Percentiles rank a stretch among this genome's conserved stretches.
Conservation (phyloP, 2,888 invertebrate species). For the Cepaea hortensis region DNA sequence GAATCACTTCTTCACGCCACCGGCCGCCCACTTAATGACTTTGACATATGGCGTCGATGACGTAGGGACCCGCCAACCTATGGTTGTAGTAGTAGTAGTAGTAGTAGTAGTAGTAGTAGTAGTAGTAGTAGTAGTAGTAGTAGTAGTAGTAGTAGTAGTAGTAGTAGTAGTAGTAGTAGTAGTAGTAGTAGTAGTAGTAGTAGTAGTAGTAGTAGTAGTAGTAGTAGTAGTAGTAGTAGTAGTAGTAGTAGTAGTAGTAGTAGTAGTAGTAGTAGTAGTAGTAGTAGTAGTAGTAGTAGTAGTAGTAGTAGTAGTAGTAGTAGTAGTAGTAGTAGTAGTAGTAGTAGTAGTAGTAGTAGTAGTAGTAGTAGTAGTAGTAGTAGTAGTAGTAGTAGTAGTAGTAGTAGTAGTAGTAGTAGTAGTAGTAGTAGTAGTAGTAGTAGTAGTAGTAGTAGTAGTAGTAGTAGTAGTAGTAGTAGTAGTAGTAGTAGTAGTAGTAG, state of each 20-base stretch:
- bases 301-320: background rate
- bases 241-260: background rate
- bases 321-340: background rate
- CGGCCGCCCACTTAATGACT: too few relatives aligned
- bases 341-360: background rate
- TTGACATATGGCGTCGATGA: too few relatives aligned
- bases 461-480: constrained; percentile 2
- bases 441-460: background rate
- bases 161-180: background rate
- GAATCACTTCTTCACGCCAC: too few relatives aligned
- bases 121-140: background rate
- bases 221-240: background rate
- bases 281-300: constrained; percentile 2
- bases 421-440: background rate
- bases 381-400: background rate
- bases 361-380: background rate
- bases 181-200: background rate
- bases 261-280: background rate
- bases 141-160: background rate
- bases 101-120: constrained; percentile 2
- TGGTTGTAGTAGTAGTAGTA: background rate
- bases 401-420: background rate
- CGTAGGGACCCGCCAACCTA: background rate
- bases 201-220: background rate
- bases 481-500: background rate